Evolutionary conservation across 2,113 vertebrate genomes (phyloP), one percentile per base, ranked within the genome.

Genomic region (Rhizomys pruinosus): DNA sequence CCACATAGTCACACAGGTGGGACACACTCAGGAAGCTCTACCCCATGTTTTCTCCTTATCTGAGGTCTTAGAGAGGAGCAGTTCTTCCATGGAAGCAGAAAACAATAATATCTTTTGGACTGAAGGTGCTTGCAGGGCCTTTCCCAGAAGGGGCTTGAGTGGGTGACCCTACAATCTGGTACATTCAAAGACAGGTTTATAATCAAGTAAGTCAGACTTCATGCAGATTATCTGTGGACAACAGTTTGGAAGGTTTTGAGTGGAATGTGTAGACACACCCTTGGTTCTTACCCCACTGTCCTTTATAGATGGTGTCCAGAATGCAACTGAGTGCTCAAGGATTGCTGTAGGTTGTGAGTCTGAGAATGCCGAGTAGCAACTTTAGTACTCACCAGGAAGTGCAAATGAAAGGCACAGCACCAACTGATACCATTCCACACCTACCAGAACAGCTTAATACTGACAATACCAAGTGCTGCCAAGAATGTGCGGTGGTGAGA

Each of bases 251-350:
- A 74, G 17, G 20, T 85, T 80, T 73, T 77, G 88, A 73, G 34
- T 73, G 15, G n/a, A 57, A 59, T 23, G 8, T 39, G 13, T 8
- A 3, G 8, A 7, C 0, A 2, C 0, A 32, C 8, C 4, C 37
- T 89, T 77, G 37, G 11, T 42, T 68, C 63, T 82, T 20, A 69
- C 0, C 47, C 63, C 55, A 34, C 3, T 19, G 27, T 79, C 39
- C n/a, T 22, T 84, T 78, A 20, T 2, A 63, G 34, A 22, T n/a
- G 8, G 37, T 72, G 12, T 69, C 32, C 87, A 91, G 57, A 77
- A 25, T 61, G 72, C 25, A 87, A 17, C 1, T 16, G 5, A 87
- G 16, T 19, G 19, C 34, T 10, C 1, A 32, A n/a, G 52, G 34
- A 61, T 82, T 66, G 27, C 64, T 55, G 25, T 78, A 78, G 73